phyloP scores from a whole-genome alignment of 1,140 invertebrate genomes.

The Tigriopus japonicus region DNA sequence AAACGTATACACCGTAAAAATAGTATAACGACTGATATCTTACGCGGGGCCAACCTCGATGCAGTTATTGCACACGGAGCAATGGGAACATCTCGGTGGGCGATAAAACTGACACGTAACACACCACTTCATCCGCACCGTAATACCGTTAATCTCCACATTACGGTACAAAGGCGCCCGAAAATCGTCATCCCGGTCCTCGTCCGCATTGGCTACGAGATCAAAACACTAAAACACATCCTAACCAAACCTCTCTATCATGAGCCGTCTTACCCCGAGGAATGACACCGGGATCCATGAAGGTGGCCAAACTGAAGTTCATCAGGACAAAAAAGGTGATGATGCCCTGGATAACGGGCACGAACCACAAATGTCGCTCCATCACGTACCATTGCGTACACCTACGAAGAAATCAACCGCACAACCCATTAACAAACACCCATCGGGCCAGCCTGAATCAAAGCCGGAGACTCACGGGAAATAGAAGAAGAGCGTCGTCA shows the following conservation, averaged over 20 bases:
- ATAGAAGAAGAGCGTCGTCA: conserved; percentile 61
- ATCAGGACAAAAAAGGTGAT: conserved; percentile 91
- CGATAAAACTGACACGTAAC: conserved; percentile 98
- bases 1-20: too few species aligned
- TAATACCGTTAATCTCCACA: conserved; percentile 93
- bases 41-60: conserved; percentile 76
- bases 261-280: not conserved
- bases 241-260: not conserved
- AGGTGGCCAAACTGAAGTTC: conserved; percentile 94
- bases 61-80: conserved; percentile 96
- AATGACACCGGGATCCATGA: conserved; percentile 87
- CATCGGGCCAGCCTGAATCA: too few species aligned
- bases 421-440: conserved; percentile 17
- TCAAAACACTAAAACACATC: conserved; percentile 16
- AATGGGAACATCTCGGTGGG: conserved; percentile 94
- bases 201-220: conserved; percentile 66
- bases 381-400: conserved; percentile 11
- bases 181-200: conserved; percentile 91
- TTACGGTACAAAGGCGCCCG: conserved; percentile 91
- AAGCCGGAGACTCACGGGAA: conserved; percentile 98
- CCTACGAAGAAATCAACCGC: conserved; percentile 3
- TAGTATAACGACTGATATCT: too few species aligned
- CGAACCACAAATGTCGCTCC: not conserved
- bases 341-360: conserved; percentile 41
- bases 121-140: conserved; percentile 99